A percentile compares a stretch with the other conserved stretches of the same genome.
Evolutionary conservation across 2,797 vertebrate species (phyloP).

Genomic region (Ptychobarbus kaznakovi): DNA sequence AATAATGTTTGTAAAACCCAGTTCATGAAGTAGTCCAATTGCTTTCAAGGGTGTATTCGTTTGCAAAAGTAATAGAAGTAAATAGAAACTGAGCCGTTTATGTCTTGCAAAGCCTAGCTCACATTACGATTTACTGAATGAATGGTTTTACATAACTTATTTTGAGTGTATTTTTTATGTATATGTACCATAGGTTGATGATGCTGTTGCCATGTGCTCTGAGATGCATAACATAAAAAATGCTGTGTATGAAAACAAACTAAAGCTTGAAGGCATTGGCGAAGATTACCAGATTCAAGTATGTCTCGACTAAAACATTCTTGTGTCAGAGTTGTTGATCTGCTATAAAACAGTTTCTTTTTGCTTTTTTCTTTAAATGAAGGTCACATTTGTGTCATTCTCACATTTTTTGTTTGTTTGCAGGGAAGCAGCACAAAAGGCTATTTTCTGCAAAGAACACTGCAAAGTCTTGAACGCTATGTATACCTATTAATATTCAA

Average conservation of each 20-base stretch:
- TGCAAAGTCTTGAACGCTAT: constrained; percentile 81
- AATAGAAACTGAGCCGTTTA: neutral
- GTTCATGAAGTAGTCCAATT: neutral
- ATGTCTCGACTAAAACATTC: constrained; percentile 37
- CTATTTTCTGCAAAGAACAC: constrained; percentile 76
- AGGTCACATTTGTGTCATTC: neutral
- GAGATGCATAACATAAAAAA: constrained; percentile 86
- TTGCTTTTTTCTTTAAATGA: constrained; percentile 5
- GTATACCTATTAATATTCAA: constrained; percentile 85
- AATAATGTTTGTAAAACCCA: neutral
- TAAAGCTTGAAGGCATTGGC: constrained; percentile 75
- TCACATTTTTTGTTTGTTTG: neutral
- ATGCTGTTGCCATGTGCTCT: constrained; percentile 78
- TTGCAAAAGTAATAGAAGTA: neutral
- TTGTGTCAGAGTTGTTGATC: neutral
- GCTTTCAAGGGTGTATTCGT: neutral
- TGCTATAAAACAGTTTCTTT: neutral
- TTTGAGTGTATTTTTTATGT: neutral
- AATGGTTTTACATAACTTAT: neutral
- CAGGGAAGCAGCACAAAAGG: constrained; percentile 66
- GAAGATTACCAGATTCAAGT: constrained; percentile 81
- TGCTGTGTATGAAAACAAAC: constrained; percentile 78
- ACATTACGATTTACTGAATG: neutral
- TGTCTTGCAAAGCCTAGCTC: neutral
- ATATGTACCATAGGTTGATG: constrained; percentile 76